Evolutionary conservation across 2,797 vertebrate species (phyloP), one percentile per base, ranked within the genome.

Genomic region (Poliocrania exsul): DNA sequence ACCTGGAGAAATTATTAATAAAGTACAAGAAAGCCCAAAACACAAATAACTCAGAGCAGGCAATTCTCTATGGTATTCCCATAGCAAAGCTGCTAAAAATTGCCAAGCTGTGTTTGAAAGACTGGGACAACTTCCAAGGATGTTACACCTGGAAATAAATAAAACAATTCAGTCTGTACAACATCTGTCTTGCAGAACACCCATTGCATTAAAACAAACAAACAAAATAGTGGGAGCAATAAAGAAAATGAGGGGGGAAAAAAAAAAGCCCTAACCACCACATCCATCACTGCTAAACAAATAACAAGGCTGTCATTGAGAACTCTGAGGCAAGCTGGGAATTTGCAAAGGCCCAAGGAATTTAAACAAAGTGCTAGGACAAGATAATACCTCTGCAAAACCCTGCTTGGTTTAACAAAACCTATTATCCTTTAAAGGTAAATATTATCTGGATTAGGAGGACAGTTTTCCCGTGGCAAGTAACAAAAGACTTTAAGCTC

Each of bases 101-200:
- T 87, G 72, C 54, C 47, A 78, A 61, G 54, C 42, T 90, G 50
- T 51, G 44, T 83, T 74, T 78, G 81, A 83, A 92, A 96, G 77
- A 50, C 77, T 88, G 93, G 91, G 87, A 90, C 2, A 16, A 16
- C 53, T 93, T 95, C 91, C 90, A 96, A 90, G 54, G 81, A 87
- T 94, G 77, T 69, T 91, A 88, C 67, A 94, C 91, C 82, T 95
- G 87, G 82, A 96, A 93, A 96, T 78, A 91, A 88, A 90, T 69
- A 72, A 87, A 90, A 71, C 50, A 91, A 88, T 91, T 83, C 91
- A 75, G 80, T 42, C 50, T 73, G 35, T 46, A 88, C 64, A 91
- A 85, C 80, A 91, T 77, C 89, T 87, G 87, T 69, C 91, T 90
- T 81, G 75, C 77, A 93, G 65, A 94, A 86, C 38, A 91, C 13